Percentiles rank a stretch among this genome's conserved stretches.
Conservation (phyloP, 2,888 invertebrate genomes). For the Plemyria rubiginata region DNA sequence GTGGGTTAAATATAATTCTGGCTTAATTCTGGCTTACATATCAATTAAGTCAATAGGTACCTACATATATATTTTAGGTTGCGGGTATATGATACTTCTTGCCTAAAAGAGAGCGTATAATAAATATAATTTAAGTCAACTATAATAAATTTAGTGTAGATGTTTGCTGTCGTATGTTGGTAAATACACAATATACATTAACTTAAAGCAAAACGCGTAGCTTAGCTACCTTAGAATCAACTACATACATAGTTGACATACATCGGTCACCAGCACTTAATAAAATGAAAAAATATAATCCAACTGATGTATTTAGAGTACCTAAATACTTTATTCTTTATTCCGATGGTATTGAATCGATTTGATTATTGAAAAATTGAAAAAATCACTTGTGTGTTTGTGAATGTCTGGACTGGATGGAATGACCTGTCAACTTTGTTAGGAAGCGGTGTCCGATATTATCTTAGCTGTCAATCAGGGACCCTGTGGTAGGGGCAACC, state of each 20-base stretch:
- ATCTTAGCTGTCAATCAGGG: slow-evolving; percentile 25
- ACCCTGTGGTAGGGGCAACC: slow-evolving; percentile 4
- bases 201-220: no score
- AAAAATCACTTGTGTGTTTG: slow-evolving; percentile 20
- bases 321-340: slow-evolving; percentile 20
- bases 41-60: no score
- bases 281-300: neutral
- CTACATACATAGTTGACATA: neutral
- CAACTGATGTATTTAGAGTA: slow-evolving; percentile 20
- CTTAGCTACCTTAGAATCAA: neutral
- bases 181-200: no score
- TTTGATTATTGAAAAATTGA: no score
- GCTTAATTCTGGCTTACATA: no score
- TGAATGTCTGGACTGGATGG: slow-evolving; percentile 18
- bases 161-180: no score
- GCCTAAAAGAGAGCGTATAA: no score
- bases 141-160: no score
- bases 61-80: no score
- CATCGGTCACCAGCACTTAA: slow-evolving; percentile 4
- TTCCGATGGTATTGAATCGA: neutral
- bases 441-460: slow-evolving; percentile 21
- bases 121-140: no score
- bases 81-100: no score
- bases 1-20: no score
- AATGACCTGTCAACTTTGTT: slow-evolving; percentile 32